A percentile compares a stretch with the other conserved stretches of the same genome.
Conservation (phyloP, 2,797 vertebrate species). For the Clarias fuscus region DNA sequence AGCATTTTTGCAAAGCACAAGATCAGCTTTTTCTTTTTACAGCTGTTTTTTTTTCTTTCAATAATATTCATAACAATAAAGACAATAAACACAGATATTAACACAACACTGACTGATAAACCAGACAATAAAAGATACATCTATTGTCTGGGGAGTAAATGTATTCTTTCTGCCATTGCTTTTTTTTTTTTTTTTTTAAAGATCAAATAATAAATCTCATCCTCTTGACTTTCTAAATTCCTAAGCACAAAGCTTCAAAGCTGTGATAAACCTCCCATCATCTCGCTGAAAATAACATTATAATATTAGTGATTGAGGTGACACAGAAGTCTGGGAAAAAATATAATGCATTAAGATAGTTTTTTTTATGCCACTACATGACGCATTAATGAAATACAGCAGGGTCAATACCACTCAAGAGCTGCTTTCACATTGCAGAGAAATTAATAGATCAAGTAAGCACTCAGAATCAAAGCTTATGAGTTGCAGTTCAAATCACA, state of each 20-base stretch:
- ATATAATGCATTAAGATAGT: neutral
- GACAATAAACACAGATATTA: neutral
- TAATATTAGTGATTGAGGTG: conserved; percentile 50
- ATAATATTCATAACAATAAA: neutral
- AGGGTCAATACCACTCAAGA: conserved; percentile 33
- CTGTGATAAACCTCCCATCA: conserved; percentile 26
- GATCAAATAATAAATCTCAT: conserved; percentile 34
- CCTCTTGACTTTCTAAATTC: conserved; percentile 22
- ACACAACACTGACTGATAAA: neutral
- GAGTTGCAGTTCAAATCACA: conserved; percentile 1
- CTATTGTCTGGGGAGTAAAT: neutral
- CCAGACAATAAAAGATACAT: conserved; percentile 1
- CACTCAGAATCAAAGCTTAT: conserved; percentile 16
- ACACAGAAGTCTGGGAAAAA: conserved; percentile 29
- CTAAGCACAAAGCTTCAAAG: conserved; percentile 34
- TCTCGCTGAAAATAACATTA: conserved; percentile 49
- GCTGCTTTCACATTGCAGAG: conserved; percentile 44
- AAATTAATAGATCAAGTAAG: conserved; percentile 39
- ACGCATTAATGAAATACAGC: conserved; percentile 51
- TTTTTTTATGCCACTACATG: conserved; percentile 32
- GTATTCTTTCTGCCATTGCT: neutral
- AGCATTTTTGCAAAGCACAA: neutral
- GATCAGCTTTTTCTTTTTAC: neutral
- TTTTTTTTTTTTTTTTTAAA: conserved; percentile 21
- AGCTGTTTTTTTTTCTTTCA: neutral